Conservation (phyloP, 1,140 invertebrate genomes). For the Leptoteleia sp. region DNA sequence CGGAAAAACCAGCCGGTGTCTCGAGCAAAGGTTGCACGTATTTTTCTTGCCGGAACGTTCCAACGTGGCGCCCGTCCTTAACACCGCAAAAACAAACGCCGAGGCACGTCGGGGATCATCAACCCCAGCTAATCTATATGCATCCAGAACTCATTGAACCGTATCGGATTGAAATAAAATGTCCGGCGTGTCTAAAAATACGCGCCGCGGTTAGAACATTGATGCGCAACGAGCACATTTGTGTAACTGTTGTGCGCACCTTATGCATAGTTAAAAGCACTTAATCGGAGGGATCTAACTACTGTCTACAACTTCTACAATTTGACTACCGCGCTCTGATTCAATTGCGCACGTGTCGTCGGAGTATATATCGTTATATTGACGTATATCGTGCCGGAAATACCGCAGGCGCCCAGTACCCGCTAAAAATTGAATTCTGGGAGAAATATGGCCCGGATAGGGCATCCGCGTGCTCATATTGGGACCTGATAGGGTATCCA, state of each 20-base stretch:
- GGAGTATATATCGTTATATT: conserved; percentile 16
- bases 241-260: conserved; percentile 25
- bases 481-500: too few species aligned
- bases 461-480: too few species aligned
- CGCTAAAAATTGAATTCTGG: too few species aligned
- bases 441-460: too few species aligned
- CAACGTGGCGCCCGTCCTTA: too few species aligned
- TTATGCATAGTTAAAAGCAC: conserved; percentile 47
- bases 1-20: too few species aligned
- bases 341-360: conserved; percentile 20
- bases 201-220: conserved; percentile 11
- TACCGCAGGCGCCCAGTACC: too few species aligned
- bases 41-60: too few species aligned
- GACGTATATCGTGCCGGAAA: too few species aligned
- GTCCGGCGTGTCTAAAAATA: conserved; percentile 27
- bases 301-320: conserved; percentile 39
- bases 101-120: conserved; percentile 9
- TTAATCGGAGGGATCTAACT: conserved; percentile 50
- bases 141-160: conserved; percentile 18
- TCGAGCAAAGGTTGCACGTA: background rate
- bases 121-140: conserved; percentile 21
- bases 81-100: background rate
- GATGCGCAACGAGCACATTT: conserved; percentile 32
- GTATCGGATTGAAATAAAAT: conserved; percentile 17
- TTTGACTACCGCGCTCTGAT: conserved; percentile 14